Evolutionary conservation across 2,888 invertebrate genomes (phyloP).

Genomic region (Kuschelorhynchus macadamiae): DNA sequence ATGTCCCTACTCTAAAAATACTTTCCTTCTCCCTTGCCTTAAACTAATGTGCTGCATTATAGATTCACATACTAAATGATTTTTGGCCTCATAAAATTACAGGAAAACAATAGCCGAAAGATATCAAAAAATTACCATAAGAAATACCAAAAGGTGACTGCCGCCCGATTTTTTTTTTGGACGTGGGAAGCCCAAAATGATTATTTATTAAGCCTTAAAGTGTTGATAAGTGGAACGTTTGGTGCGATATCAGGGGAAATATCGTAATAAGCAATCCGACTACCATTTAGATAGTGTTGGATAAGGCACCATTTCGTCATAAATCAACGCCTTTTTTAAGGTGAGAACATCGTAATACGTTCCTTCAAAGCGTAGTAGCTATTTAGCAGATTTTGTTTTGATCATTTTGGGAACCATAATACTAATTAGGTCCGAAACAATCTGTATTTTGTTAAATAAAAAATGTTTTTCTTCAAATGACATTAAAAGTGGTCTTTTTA

Average conservation of each 20-base stretch:
- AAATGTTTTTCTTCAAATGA: no score
- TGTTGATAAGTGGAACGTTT: constrained; percentile 61
- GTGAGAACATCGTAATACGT: constrained; percentile 59
- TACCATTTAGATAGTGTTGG: constrained; percentile 66
- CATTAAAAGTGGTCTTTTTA: no score
- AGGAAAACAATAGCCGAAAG: no score
- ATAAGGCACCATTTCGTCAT: constrained; percentile 60
- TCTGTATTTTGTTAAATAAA: no score
- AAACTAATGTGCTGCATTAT: no score
- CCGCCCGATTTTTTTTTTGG: constrained; percentile 3
- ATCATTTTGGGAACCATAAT: no score
- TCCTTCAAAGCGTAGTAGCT: constrained; percentile 2
- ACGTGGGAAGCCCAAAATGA: constrained; percentile 52
- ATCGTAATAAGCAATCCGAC: constrained; percentile 62
- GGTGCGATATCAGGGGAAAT: constrained; percentile 62
- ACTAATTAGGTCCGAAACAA: no score
- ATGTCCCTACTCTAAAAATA: no score
- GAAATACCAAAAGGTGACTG: neutral
- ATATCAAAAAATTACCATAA: constrained; percentile 9
- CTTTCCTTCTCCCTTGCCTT: no score
- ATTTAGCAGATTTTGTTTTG: constrained; percentile 8
- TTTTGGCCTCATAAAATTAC: no score
- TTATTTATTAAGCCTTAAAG: constrained; percentile 64
- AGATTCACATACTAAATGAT: no score
- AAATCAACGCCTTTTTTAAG: constrained; percentile 61